A percentile compares a stretch with the other conserved stretches of the same genome.
Conservation (phyloP, 35 echinoderm and acorn worm species). For the Lytechinus pictus region DNA sequence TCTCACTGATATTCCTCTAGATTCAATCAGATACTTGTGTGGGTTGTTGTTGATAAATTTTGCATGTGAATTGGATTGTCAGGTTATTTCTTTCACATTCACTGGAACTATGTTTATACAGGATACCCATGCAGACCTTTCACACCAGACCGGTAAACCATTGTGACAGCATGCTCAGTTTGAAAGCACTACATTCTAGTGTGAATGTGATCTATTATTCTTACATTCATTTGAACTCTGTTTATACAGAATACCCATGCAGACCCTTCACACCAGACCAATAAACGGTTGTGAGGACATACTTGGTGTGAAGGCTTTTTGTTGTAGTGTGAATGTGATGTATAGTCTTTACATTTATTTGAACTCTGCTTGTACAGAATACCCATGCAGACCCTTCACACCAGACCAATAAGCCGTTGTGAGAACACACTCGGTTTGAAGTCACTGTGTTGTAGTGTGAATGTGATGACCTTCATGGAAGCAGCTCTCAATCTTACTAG, state of each 20-base stretch:
- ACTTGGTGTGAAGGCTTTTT: not conserved
- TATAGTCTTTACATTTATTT: not conserved
- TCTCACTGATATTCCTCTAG: too few relatives aligned
- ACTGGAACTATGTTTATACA: too few relatives aligned
- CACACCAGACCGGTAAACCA: too few relatives aligned
- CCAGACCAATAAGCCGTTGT: slow-evolving; percentile 13
- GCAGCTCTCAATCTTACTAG: slow-evolving; percentile 79
- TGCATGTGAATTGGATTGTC: too few relatives aligned
- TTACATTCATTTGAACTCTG: too few relatives aligned
- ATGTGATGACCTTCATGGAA: slow-evolving; percentile 88
- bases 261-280: not conserved
- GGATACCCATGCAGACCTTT: too few relatives aligned
- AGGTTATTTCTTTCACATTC: too few relatives aligned
- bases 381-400: slow-evolving; percentile 40
- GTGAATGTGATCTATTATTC: too few relatives aligned
- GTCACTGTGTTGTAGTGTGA: slow-evolving; percentile 53
- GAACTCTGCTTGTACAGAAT: slow-evolving; percentile 5
- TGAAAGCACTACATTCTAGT: too few relatives aligned
- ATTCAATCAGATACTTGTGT: too few relatives aligned
- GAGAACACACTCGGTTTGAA: slow-evolving; percentile 62
- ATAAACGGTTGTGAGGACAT: not conserved
- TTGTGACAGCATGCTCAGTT: too few relatives aligned
- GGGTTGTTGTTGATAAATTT: too few relatives aligned
- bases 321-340: not conserved
- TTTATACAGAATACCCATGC: slow-evolving; percentile 36